phyloP scores from a whole-genome alignment of 2,797 vertebrate genomes.

The Microcaecilia unicolor region DNA sequence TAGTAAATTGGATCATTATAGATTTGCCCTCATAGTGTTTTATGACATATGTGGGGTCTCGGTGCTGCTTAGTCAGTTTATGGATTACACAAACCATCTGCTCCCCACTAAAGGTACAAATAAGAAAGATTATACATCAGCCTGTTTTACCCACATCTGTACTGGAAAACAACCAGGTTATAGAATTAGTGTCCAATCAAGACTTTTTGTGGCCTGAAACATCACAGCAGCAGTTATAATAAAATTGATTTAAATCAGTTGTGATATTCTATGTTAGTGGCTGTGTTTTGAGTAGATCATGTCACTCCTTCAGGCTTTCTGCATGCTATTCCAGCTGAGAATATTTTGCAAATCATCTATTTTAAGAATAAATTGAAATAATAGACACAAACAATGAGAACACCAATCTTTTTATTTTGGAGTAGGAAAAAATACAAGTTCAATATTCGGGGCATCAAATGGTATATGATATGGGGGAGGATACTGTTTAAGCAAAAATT shows the following conservation, averaged over 20 bases:
- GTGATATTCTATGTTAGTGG: neutral
- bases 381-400: accelerated
- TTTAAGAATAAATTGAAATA: neutral
- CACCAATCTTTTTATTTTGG: neutral
- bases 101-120: no score
- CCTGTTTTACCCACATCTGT: neutral
- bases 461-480: neutral
- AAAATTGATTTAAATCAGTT: neutral
- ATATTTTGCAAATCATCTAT: neutral
- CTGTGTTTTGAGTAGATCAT: accelerated
- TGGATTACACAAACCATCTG: no score
- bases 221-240: neutral
- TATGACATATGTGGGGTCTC: no score
- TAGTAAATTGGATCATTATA: no score
- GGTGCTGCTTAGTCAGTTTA: no score
- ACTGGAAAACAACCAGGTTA: neutral
- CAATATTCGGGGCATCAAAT: neutral
- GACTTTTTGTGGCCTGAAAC: neutral
- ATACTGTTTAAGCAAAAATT: neutral
- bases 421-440: neutral
- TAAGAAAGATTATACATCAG: no score
- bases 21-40: no score
- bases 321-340: neutral
- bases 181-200: neutral
- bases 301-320: neutral